Conservation (phyloP, 2,797 vertebrate species). For the Chaetodon trifasciatus region DNA sequence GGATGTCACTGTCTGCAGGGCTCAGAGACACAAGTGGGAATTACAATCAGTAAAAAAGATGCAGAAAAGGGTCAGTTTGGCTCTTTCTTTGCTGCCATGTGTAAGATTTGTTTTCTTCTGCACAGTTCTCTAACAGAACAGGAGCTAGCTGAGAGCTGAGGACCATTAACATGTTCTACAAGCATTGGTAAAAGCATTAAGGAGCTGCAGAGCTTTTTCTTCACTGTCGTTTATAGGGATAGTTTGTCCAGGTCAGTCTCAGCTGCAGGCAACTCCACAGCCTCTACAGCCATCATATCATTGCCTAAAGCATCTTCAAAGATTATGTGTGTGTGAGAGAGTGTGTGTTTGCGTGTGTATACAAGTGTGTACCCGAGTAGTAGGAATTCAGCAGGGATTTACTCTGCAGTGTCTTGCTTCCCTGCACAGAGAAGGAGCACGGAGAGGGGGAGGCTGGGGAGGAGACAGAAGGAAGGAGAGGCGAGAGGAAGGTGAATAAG, state of each 20-base stretch:
- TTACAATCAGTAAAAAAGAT: background rate
- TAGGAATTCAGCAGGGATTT: constrained; percentile 92
- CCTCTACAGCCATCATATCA: background rate
- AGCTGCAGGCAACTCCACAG: constrained; percentile 8
- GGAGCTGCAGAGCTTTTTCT: background rate
- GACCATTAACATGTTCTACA: background rate
- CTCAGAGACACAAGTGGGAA: background rate
- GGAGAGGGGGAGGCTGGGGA: constrained; percentile 88
- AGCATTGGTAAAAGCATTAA: background rate
- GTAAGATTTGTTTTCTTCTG: background rate
- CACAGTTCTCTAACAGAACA: background rate
- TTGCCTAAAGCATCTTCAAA: constrained; percentile 18
- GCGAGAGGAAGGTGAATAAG: background rate
- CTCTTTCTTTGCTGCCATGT: background rate
- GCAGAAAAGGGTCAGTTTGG: background rate
- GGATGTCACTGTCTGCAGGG: background rate
- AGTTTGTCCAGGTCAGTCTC: constrained; percentile 11
- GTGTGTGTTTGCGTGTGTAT: constrained; percentile 12
- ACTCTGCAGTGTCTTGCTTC: constrained; percentile 92
- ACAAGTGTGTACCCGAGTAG: constrained; percentile 85
- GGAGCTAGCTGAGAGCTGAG: background rate
- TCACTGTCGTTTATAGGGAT: background rate
- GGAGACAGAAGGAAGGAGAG: constrained; percentile 3
- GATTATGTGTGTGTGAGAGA: constrained; percentile 14
- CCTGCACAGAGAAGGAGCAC: constrained; percentile 92